phyloP scores from a whole-genome alignment of 2,888 invertebrate species.

The Rutpela maculata region DNA sequence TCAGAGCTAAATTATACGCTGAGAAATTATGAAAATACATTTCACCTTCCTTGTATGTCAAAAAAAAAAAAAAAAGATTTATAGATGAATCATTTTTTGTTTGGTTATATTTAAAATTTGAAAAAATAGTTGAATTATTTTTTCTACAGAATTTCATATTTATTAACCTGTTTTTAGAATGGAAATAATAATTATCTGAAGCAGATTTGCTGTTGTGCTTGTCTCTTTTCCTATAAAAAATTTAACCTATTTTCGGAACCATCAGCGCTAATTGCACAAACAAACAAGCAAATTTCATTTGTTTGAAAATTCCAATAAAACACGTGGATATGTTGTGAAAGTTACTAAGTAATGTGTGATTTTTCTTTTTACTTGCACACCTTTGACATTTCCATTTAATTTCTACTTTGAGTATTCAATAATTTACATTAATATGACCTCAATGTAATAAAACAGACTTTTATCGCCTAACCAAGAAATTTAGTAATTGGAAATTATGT shows the following conservation, averaged over 20 bases:
- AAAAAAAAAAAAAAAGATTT: too few relatives aligned
- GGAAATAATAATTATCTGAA: too few relatives aligned
- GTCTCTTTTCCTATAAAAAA: background rate
- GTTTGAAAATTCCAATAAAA: conserved; percentile 21
- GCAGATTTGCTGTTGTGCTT: too few relatives aligned
- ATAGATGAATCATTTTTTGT: too few relatives aligned
- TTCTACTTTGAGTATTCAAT: conserved; percentile 23
- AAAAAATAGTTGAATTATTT: too few relatives aligned
- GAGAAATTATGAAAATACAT: too few relatives aligned
- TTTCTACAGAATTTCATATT: too few relatives aligned
- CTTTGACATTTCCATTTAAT: conserved; percentile 28
- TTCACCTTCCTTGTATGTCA: too few relatives aligned
- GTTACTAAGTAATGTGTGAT: conserved; percentile 23
- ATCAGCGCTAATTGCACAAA: background rate
- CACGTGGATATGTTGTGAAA: conserved; percentile 31
- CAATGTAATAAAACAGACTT: background rate
- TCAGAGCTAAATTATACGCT: too few relatives aligned
- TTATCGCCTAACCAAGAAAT: background rate
- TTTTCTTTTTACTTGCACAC: conserved; percentile 16
- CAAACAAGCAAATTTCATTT: conserved; percentile 6
- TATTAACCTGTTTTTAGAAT: too few relatives aligned
- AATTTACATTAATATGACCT: conserved; percentile 2
- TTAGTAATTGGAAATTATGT: background rate
- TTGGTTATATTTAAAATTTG: too few relatives aligned
- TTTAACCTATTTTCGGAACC: background rate